Base-by-base conservation (phyloP, 2,113 vertebrate species). In the Acinonyx jubatus region DNA sequence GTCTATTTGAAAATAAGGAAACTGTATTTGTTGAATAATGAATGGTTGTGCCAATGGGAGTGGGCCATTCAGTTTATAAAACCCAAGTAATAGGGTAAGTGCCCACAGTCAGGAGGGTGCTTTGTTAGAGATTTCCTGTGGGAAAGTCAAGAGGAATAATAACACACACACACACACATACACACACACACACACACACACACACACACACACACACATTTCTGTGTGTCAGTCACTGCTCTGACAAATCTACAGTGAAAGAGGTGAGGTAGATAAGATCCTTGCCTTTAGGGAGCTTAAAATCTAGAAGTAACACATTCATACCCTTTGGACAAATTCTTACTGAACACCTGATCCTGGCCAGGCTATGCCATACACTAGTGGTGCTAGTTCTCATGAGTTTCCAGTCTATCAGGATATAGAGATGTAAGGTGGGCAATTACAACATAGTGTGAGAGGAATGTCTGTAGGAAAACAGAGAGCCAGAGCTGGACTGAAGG, bases 51-150 rank as follows among this genome's bases (percentile, higher is more conserved):
- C 45, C 69, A 4, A 45, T 21, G 48, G 41, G 74, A 19, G 48
- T 33, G 55, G 50, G 31, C 41, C 74, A 27, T 50, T 88, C 57
- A 78, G n/a, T 45, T 94, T 74, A 38, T 27, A 82, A 82, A 81
- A 84, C 15, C 7, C 41, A 84, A 71, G 48, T n/a, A 31, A 57
- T 38, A 50, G 76, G 82, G 19, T 21, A 57, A 71, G 31, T 48
- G 31, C 25, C 50, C 52, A 45, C 61, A 48, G 78, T 61, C 12
- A 79, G 36, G 45, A 50, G 27, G 13, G 38, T 27, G 65, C 6
- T 74, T 93, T 96, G 38, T 63, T 81, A 76, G 68, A 91, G 45
- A 52, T 45, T 85, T 81, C 13, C 65, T 92, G 14, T 41, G 50
- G 14, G 48, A 93, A 86, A 57, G 11, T 33, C 71, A 66, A 45